Conservation (phyloP, 2,113 vertebrate species). For the Polypterus bichir region DNA sequence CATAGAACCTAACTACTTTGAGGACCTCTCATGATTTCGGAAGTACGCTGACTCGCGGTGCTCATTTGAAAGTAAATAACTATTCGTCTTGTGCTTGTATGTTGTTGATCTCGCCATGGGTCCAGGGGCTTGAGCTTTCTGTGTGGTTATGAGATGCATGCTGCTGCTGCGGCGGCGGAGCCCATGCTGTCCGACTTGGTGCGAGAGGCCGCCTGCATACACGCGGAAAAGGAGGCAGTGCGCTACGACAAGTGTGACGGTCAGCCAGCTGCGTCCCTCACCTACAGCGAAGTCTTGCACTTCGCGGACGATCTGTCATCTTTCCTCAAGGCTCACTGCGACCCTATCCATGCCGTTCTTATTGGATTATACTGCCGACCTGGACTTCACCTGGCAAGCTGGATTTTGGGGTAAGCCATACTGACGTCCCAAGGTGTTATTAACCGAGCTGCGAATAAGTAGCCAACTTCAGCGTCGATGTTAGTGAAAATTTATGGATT, state of each 20-base stretch:
- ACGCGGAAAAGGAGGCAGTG: conserved; percentile 49
- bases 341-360: conserved; percentile 17
- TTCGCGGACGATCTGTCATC: conserved; percentile 43
- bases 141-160: too few relatives aligned
- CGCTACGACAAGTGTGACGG: conserved; percentile 45
- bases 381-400: conserved; percentile 66
- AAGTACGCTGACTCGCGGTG: too few relatives aligned
- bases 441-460: too few relatives aligned
- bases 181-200: conserved; percentile 59
- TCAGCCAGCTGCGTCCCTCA: conserved; percentile 22
- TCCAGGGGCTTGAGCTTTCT: too few relatives aligned
- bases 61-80: too few relatives aligned
- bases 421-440: too few relatives aligned
- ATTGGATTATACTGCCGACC: conserved; percentile 71
- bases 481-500: too few relatives aligned
- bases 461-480: too few relatives aligned
- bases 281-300: conserved; percentile 40
- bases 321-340: conserved; percentile 40
- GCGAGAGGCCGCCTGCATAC: conserved; percentile 33
- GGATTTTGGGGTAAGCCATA: conserved; percentile 75
- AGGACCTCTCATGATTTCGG: too few relatives aligned
- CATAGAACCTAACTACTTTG: too few relatives aligned
- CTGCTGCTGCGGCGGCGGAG: neutral
- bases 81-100: too few relatives aligned
- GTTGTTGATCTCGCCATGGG: too few relatives aligned